Evolutionary conservation across 1,140 invertebrate genomes (phyloP).

Genomic region (Scylla paramamosain): DNA sequence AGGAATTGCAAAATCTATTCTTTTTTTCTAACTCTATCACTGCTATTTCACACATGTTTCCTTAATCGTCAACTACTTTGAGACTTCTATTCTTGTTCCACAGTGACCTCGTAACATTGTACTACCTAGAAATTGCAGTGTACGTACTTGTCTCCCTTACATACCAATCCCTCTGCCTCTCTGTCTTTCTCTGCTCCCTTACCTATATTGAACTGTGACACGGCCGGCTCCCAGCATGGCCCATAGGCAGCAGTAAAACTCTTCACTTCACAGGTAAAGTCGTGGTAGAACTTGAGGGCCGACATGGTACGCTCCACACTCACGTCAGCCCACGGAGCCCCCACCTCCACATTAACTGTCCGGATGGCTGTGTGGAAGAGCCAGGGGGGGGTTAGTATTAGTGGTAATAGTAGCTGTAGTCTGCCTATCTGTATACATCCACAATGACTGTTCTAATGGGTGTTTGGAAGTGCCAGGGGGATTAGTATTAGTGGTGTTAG

Average conservation of each 20-base stretch:
- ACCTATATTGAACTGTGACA: slow-evolving; percentile 95
- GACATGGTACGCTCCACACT: slow-evolving; percentile 89
- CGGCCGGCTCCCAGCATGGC: slow-evolving; percentile 98
- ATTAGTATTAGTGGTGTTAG: no score
- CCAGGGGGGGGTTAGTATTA: neutral
- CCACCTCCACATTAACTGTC: slow-evolving; percentile 51
- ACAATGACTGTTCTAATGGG: no score
- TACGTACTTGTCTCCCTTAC: no score
- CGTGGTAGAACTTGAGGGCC: slow-evolving; percentile 97
- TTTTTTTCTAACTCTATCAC: no score
- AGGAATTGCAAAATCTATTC: no score
- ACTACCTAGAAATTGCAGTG: no score
- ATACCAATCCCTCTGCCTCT: neutral
- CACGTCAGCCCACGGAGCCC: slow-evolving; percentile 78
- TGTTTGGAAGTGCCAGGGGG: no score
- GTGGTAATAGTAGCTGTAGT: no score
- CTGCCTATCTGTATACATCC: no score
- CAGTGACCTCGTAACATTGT: no score
- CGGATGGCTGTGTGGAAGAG: slow-evolving; percentile 61
- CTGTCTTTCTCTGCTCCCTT: slow-evolving; percentile 79
- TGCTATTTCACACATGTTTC: neutral
- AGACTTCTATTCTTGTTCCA: neutral
- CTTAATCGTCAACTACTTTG: neutral
- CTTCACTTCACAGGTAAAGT: slow-evolving; percentile 96
- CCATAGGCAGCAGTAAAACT: slow-evolving; percentile 96